Percentiles rank a stretch among this genome's conserved stretches.
phyloP scores from a whole-genome alignment of 2,113 vertebrate genomes.

The Cynopterus brachyotis region DNA sequence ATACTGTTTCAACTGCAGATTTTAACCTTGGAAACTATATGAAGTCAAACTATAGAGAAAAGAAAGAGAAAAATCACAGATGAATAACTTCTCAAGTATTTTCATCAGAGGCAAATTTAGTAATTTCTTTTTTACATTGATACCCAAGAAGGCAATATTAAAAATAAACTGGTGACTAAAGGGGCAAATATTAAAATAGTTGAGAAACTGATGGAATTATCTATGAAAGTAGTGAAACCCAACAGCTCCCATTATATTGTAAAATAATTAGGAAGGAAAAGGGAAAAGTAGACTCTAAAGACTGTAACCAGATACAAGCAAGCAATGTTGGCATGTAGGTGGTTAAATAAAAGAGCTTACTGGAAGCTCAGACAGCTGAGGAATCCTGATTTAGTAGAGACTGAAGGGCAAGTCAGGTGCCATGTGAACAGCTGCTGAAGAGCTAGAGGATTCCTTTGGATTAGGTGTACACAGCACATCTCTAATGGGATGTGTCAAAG shows the following conservation, averaged over 20 bases:
- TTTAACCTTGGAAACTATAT: constrained; percentile 29
- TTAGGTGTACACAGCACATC: constrained; percentile 67
- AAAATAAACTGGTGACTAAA: background rate
- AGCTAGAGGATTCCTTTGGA: constrained; percentile 71
- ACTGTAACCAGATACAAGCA: background rate
- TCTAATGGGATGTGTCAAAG: constrained; percentile 35
- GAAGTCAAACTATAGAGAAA: background rate
- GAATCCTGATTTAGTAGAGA: constrained; percentile 72
- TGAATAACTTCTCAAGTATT: background rate
- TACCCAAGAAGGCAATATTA: background rate
- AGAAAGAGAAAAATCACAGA: background rate
- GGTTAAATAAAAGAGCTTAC: constrained; percentile 66
- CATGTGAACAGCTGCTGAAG: constrained; percentile 76
- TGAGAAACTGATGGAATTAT: background rate
- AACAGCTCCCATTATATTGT: background rate
- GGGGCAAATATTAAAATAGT: background rate
- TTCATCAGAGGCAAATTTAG: background rate
- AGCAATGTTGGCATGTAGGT: constrained; percentile 35
- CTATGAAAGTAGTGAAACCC: background rate
- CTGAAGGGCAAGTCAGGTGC: constrained; percentile 69
- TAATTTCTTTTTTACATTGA: background rate
- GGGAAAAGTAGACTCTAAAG: background rate
- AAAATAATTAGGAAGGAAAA: constrained; percentile 19
- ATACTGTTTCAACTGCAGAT: background rate
- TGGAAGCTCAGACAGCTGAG: constrained; percentile 72